Conservation (phyloP, 2,797 vertebrate genomes). For the Rallus crepitans region DNA sequence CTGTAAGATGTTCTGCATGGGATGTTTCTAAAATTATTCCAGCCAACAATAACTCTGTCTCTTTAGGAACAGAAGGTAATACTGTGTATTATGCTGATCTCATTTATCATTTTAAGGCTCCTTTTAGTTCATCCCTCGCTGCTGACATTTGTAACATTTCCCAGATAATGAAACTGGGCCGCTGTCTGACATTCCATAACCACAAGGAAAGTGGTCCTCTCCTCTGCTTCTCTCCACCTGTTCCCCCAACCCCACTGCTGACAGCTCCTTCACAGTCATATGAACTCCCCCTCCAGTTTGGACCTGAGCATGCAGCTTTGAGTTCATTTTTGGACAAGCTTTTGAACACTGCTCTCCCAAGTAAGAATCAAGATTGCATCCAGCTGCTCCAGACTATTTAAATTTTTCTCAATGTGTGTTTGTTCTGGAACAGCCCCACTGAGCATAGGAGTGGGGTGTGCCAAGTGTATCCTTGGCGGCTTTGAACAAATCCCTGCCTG, state of each 20-base stretch:
- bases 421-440: slow-evolving; percentile 36
- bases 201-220: background rate
- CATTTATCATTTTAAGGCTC: background rate
- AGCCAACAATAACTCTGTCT: background rate
- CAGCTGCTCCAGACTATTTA: slow-evolving; percentile 55
- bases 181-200: background rate
- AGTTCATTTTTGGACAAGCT: background rate
- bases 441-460: slow-evolving; percentile 11
- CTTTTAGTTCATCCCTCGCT: background rate
- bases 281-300: background rate
- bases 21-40: background rate
- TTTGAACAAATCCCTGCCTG: slow-evolving; percentile 35
- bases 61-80: background rate
- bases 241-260: background rate
- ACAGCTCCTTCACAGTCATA: background rate
- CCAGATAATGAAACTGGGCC: background rate
- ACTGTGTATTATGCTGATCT: background rate
- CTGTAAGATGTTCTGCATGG: background rate
- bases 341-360: background rate
- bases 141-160: background rate
- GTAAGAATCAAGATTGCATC: slow-evolving; percentile 31
- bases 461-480: slow-evolving; percentile 38
- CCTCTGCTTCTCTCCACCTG: background rate
- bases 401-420: slow-evolving; percentile 10
- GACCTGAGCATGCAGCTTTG: background rate